These are phyloP conservation scores for Eulemur albifrons DNA, from an alignment of 2,797 vertebrate species.

Conservation along the genomic window DNA sequence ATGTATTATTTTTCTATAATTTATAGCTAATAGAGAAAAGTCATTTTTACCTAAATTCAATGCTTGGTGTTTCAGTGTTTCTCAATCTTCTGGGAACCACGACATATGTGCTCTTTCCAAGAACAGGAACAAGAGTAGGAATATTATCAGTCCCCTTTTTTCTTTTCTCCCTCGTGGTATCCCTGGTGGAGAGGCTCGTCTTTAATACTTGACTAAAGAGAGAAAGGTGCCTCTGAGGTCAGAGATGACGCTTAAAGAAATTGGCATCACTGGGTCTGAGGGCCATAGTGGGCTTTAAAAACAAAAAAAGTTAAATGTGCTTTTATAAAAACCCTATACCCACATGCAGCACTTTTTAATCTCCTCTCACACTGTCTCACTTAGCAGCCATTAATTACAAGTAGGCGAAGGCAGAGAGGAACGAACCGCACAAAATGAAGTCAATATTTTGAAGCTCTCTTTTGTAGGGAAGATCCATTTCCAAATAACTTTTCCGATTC, in stretches of 20 bases:
- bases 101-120: background rate
- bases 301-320: background rate
- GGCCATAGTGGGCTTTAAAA: background rate
- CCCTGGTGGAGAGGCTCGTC: background rate
- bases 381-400: background rate
- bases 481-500: background rate
- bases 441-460: background rate
- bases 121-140: background rate
- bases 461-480: background rate
- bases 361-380: background rate
- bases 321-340: background rate
- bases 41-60: background rate
- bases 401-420: background rate
- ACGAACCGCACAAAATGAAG: background rate
- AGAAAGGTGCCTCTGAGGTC: background rate
- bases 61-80: background rate
- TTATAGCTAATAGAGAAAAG: background rate
- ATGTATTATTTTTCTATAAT: slow-evolving; percentile 5
- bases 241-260: background rate
- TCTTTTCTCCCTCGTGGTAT: background rate
- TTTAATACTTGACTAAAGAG: background rate
- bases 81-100: background rate
- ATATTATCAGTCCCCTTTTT: background rate
- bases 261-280: background rate
- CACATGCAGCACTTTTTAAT: background rate